Conservation (phyloP, 2,113 vertebrate genomes). For the Platycercus adscitus region DNA sequence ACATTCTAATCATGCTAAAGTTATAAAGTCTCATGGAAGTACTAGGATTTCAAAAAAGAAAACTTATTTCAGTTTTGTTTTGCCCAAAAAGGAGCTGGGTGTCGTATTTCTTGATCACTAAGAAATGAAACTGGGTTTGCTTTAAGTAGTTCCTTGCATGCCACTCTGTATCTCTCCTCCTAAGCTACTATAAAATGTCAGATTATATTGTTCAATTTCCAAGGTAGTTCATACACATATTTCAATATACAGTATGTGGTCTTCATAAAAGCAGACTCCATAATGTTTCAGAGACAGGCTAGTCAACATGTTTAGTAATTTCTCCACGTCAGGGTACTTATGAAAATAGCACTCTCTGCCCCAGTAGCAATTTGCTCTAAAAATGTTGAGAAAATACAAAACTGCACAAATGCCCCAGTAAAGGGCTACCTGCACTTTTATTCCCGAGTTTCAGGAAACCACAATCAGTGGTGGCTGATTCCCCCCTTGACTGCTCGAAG, state of each 20-base stretch:
- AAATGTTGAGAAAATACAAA: background rate
- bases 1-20: background rate
- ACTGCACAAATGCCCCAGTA: background rate
- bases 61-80: background rate
- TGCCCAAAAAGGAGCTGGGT: background rate
- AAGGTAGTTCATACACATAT: background rate
- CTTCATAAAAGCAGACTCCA: background rate
- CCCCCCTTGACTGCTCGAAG: accelerated
- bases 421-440: background rate
- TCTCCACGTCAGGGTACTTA: background rate
- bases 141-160: background rate
- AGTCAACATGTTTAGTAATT: background rate
- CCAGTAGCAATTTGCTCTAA: background rate
- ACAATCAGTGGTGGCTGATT: background rate
- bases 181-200: background rate
- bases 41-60: background rate
- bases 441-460: background rate
- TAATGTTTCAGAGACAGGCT: background rate
- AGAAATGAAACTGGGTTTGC: background rate
- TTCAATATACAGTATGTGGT: background rate
- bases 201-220: background rate
- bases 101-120: background rate
- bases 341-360: conserved; percentile 26
- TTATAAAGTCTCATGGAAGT: background rate
- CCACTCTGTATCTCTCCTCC: background rate